phyloP scores from a whole-genome alignment of 2,888 invertebrate genomes.

The Conchocele bisecta region DNA sequence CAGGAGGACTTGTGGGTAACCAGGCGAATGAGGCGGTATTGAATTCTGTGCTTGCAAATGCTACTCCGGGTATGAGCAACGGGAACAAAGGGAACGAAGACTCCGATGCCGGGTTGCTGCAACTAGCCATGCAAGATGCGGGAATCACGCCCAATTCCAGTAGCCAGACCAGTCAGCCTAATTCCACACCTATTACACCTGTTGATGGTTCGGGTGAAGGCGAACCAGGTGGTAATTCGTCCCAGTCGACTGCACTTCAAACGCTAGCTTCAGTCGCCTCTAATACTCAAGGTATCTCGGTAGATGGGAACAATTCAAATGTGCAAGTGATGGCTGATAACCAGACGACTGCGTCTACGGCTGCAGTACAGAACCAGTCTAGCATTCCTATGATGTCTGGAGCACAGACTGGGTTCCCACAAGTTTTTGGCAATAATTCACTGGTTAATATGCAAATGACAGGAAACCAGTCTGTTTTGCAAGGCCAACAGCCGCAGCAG shows the following conservation, averaged over 20 bases:
- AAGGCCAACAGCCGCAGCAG: conserved; percentile 40
- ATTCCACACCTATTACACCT: conserved; percentile 42
- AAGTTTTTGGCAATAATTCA: conserved; percentile 41
- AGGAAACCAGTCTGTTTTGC: conserved; percentile 57
- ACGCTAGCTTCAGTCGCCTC: conserved; percentile 74
- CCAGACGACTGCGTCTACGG: conserved; percentile 36
- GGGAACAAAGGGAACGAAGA: conserved; percentile 51
- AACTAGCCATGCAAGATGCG: conserved; percentile 76
- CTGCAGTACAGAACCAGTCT: conserved; percentile 41
- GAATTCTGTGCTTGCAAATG: conserved; percentile 14
- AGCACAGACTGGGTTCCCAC: conserved; percentile 49
- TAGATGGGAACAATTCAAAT: conserved; percentile 23
- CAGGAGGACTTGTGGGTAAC: not conserved
- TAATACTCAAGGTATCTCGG: conserved; percentile 60
- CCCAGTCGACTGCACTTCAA: conserved; percentile 64
- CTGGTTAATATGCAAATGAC: conserved; percentile 66
- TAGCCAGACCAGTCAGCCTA: conserved; percentile 38
- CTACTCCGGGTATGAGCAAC: conserved; percentile 14
- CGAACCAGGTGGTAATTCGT: conserved; percentile 7
- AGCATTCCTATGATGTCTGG: conserved; percentile 64
- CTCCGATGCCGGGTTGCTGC: conserved; percentile 66
- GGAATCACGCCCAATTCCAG: conserved; percentile 64
- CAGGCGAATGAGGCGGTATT: conserved; percentile 17
- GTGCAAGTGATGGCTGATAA: conserved; percentile 30
- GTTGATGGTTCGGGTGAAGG: conserved; percentile 27